Percentiles rank a stretch among this genome's conserved stretches.
phyloP scores from a whole-genome alignment of 2,888 invertebrate genomes.

The Drosophila prolongata region DNA sequence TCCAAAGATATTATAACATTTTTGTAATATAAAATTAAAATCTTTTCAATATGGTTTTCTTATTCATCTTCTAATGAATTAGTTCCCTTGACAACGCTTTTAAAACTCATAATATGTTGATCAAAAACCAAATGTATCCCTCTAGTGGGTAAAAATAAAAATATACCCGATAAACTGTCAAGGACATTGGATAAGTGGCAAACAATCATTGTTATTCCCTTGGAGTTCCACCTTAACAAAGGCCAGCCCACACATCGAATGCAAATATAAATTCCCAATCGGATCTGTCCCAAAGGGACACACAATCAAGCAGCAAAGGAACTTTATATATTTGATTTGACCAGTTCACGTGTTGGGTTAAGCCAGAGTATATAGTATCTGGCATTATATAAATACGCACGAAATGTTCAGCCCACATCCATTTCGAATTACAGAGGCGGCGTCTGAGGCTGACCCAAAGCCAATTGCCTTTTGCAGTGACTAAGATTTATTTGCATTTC shows the following conservation, averaged over 20 bases:
- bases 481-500: conserved; percentile 76
- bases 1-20: no score
- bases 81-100: no score
- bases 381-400: conserved; percentile 47
- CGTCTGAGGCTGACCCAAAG: conserved; percentile 59
- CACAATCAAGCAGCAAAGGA: conserved; percentile 32
- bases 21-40: no score
- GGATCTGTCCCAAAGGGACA: conserved; percentile 30
- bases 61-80: no score
- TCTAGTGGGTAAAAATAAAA: neutral
- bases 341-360: conserved; percentile 23
- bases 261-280: conserved; percentile 27
- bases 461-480: conserved; percentile 72
- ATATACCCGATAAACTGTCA: neutral
- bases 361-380: conserved; percentile 15
- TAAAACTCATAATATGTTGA: no score
- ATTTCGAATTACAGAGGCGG: conserved; percentile 31
- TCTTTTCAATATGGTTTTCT: no score
- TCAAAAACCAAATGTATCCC: neutral
- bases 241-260: conserved; percentile 7
- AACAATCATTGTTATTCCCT: conserved; percentile 32
- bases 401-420: conserved; percentile 41
- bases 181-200: conserved; percentile 23
- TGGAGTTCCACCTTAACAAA: conserved; percentile 22
- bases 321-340: conserved; percentile 18